Base-by-base conservation (phyloP, 2,113 vertebrate species). In the Vicugna pacos region DNA sequence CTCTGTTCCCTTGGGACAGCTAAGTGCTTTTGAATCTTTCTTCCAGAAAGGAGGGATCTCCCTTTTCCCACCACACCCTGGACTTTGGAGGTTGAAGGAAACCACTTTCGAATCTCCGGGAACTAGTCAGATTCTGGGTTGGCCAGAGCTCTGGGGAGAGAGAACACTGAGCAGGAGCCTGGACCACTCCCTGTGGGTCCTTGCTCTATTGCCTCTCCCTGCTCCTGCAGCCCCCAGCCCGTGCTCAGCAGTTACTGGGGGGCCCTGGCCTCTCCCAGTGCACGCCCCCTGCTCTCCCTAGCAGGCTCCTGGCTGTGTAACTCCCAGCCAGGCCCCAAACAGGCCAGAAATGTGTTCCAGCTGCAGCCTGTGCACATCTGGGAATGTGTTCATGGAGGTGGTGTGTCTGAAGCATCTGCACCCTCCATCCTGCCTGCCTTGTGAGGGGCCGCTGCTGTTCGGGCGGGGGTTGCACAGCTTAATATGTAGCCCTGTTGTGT, bases 361-460 rank as follows among this genome's bases (percentile, higher is more conserved):
- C 94, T 96, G 95, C 20, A 85, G 67, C 76, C 56, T 11, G 9
- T 95, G 95, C 46, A 86, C 97, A 95, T 97, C 98, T 97, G 97
- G 96, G 92, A 97, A 97, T 89, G 81, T 89, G 46, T 83, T 96
- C 84, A 64, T 24, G 38, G 91, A 97, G 72, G 70, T 84, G 35
- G 28, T 65, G 52, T 26, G 28, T 81, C 87, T 48, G 32, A 93
- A 75, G 32, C 79, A 77, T 89, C 15, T 38, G 35, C 1, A 2
- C 38, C 56, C 54, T 79, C 28, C 90, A 48, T 83, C 67, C 81
- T 52, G 83, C n/a, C 72, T 52, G 73, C 35, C 42, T 28, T 77
- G 5, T 12, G 35, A 91, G 58, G 42, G 64, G 56, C 26, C 75
- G n/a, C 17, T 6, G 16, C 20, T 32, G 72, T 42, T 1, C 1